Base-by-base conservation (phyloP, 1,140 invertebrate genomes). In the Cydia amplana region DNA sequence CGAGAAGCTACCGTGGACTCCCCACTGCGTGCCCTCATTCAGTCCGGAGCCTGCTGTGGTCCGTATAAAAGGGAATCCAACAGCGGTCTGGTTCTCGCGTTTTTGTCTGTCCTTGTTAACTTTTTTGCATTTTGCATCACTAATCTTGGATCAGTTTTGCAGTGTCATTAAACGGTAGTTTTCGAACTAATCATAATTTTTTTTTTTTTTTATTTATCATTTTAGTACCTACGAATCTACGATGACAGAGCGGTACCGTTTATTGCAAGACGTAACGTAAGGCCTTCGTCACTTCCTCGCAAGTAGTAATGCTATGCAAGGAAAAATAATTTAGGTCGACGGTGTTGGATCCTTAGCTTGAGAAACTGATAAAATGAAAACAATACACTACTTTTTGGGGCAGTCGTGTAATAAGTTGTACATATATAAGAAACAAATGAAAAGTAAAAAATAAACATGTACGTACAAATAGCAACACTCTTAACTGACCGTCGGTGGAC, bases 1-100 rank as follows among this genome's bases (percentile, higher is more conserved):
- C 85, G 87, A 72, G 78, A 75, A 77, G 91, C 91, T 92, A 91
- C 91, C 82, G 91, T 85, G 73, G 87, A 81, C 88, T 81, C 88
- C 90, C 88, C 86, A 85, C 89, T 75, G 91, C 67, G 91, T 83
- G 81, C 78, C 78, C 84, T 84, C 88, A 86, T 87, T 90, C 85
- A 87, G 79, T 80, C 80, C 78, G 89, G 79, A 82, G 85, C 85
- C 88, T 81, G 88, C 91, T 90, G 90, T 79, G 90, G 85, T 84
- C 75, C 82, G 74, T 82, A 87, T 85, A 89, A 70, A 87, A 80
- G 79, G 76, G 77, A 83, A 81, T 77, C 87, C 83, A 89, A 89
- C 40, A 81, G 81, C 78, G 75, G 76, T 79, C 72, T 79, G 80
- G 83, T 84, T 79, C 81, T 83, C 81, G 79, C 75, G 60, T 75